These are phyloP conservation scores for Trichopoda pennipes DNA, from an alignment of 2,888 invertebrate genomes.

Conservation along the genomic window DNA sequence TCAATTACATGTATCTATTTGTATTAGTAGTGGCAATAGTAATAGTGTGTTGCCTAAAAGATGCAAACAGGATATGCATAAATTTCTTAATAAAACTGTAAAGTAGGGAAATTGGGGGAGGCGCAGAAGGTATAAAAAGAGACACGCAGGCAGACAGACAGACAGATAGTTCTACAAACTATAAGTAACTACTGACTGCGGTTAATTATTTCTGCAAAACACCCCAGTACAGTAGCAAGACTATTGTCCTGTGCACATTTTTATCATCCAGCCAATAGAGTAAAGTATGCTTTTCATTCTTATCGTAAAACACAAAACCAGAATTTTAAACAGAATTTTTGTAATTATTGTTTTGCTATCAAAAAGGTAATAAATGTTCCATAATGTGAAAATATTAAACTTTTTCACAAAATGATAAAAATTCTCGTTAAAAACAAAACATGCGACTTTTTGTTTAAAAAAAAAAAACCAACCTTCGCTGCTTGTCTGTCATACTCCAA, in stretches of 20 bases:
- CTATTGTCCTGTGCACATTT: slow-evolving; percentile 11
- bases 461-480: too few species aligned
- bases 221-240: slow-evolving; percentile 9
- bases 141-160: slow-evolving; percentile 9
- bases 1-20: slow-evolving; percentile 20
- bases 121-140: neutral
- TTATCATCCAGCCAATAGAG: neutral
- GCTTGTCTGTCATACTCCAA: too few species aligned
- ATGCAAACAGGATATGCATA: slow-evolving; percentile 31
- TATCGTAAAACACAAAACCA: slow-evolving; percentile 3
- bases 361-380: slow-evolving; percentile 51
- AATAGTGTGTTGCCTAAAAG: slow-evolving; percentile 10
- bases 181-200: slow-evolving; percentile 48
- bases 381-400: slow-evolving; percentile 46
- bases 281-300: slow-evolving; percentile 5
- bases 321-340: slow-evolving; percentile 4
- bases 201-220: slow-evolving; percentile 64
- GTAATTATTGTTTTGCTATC: slow-evolving; percentile 29
- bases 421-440: neutral
- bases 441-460: neutral
- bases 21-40: slow-evolving; percentile 1
- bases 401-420: slow-evolving; percentile 7
- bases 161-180: slow-evolving; percentile 9
- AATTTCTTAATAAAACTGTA: neutral
- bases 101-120: neutral